A percentile compares a stretch with the other conserved stretches of the same genome.
Conservation (phyloP, 2,797 vertebrate species). For the Crocidura indochinensis region DNA sequence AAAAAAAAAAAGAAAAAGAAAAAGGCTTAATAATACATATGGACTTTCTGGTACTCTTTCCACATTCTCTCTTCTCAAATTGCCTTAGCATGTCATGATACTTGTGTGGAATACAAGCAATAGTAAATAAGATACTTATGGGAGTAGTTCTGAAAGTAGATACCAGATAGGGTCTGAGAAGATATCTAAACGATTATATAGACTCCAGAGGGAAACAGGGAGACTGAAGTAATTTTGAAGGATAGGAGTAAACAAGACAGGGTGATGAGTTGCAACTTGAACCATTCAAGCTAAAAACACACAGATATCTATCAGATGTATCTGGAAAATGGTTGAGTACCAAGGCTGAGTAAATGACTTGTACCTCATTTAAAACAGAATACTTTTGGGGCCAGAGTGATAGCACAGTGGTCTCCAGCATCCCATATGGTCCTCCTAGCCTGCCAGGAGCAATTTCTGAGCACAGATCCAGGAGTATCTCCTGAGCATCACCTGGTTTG, state of each 20-base stretch:
- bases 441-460: too few relatives aligned
- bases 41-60: too few relatives aligned
- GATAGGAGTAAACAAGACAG: not conserved
- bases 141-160: not conserved
- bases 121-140: not conserved
- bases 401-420: too few relatives aligned
- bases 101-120: not conserved
- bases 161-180: not conserved
- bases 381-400: too few relatives aligned
- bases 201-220: not conserved
- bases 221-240: not conserved
- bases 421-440: too few relatives aligned
- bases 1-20: not conserved
- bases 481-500: too few relatives aligned
- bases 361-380: not conserved
- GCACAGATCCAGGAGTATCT: too few relatives aligned
- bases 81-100: not conserved
- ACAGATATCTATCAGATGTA: too few relatives aligned
- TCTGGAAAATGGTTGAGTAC: not conserved
- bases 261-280: not conserved
- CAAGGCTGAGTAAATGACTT: not conserved
- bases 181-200: not conserved
- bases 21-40: not conserved
- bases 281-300: not conserved
- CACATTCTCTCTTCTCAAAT: not conserved